Base-by-base conservation (phyloP, 92 coral and sea anemone species). In the Siderastrea radians region DNA sequence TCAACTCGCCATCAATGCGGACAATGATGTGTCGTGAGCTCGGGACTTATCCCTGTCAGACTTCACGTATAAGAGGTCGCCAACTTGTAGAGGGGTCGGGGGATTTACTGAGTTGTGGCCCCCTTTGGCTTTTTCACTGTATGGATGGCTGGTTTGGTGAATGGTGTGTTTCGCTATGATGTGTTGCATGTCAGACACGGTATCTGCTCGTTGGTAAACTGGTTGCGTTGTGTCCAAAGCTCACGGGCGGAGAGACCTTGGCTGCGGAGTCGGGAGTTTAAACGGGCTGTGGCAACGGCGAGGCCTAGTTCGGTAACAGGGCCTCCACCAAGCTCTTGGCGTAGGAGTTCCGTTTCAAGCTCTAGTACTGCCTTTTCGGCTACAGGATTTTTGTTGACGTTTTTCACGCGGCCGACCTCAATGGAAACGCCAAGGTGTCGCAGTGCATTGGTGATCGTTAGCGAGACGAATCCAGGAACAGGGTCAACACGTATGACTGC, bases 401-500 rank as follows among this genome's bases (percentile, higher is more conserved):
- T 26, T 26, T 26, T 26, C 38, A 26, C 45, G 26, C 50, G 82
- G 62, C 91, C 79, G 5, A 92, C 89, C 26, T 91, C 92, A 82
- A 81, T 51, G 54, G 88, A 45, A 17, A 81, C 72, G 19, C 69
- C 75, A 75, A 91, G 85, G 84, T 91, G 88, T 38, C 67, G 63
- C 26, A 76, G 46, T 3, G 78, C 89, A 64, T 65, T 77, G 72
- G 61, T 38, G 76, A 67, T 82, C 76, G 12, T 71, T 2, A 69
- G 75, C 44, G 76, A 82, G 19, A 85, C 74, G 45, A 88, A 83
- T 71, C 87, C 87, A 5, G 93, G 93, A n/a, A 88, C 85, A 47
- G 81, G 90, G 70, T 89, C 93, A 63, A 92, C 92, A 50, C 87
- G 75, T 38, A 89, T 67, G 19, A 84, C 86, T n/a, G 87, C 90